Conservation (phyloP, 64 coral and sea anemone species). For the Montipora foliosa region DNA sequence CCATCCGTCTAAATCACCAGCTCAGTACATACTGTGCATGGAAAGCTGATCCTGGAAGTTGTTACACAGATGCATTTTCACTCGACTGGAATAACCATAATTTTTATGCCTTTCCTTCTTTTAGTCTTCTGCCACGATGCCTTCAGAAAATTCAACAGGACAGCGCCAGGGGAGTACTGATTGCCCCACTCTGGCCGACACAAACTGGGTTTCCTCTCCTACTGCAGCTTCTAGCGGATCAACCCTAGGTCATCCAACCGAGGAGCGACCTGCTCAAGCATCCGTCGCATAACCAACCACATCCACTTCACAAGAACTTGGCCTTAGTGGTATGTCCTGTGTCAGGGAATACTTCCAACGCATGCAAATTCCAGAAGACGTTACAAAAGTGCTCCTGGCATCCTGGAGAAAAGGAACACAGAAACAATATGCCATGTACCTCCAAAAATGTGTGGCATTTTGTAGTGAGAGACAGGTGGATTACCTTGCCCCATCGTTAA, state of each 20-base stretch:
- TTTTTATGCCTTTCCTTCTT: conserved; percentile 69
- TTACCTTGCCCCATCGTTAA: conserved; percentile 10
- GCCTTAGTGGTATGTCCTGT: conserved; percentile 65
- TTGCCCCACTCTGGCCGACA: conserved; percentile 63
- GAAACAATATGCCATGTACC: conserved; percentile 64
- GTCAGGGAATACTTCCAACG: conserved; percentile 23
- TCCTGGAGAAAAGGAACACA: conserved; percentile 47
- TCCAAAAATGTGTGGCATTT: conserved; percentile 55
- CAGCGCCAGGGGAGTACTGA: conserved; percentile 61
- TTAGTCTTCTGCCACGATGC: conserved; percentile 61
- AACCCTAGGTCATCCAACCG: conserved; percentile 42
- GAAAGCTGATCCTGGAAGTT: conserved; percentile 67
- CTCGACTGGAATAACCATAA: conserved; percentile 39
- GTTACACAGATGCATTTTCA: conserved; percentile 62
- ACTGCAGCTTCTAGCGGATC: neutral
- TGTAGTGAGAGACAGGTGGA: conserved; percentile 49
- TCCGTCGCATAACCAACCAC: too few relatives aligned
- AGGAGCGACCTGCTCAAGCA: too few relatives aligned
- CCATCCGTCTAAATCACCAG: conserved; percentile 47
- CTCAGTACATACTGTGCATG: conserved; percentile 61
- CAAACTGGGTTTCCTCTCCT: conserved; percentile 65
- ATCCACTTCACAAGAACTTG: neutral
- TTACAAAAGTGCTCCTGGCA: conserved; percentile 49
- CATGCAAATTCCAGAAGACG: conserved; percentile 13
- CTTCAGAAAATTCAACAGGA: conserved; percentile 57